Percentiles rank a stretch among this genome's conserved stretches.
Evolutionary conservation across 1,140 invertebrate genomes (phyloP).

Genomic region (Dendrolimus punctatus): DNA sequence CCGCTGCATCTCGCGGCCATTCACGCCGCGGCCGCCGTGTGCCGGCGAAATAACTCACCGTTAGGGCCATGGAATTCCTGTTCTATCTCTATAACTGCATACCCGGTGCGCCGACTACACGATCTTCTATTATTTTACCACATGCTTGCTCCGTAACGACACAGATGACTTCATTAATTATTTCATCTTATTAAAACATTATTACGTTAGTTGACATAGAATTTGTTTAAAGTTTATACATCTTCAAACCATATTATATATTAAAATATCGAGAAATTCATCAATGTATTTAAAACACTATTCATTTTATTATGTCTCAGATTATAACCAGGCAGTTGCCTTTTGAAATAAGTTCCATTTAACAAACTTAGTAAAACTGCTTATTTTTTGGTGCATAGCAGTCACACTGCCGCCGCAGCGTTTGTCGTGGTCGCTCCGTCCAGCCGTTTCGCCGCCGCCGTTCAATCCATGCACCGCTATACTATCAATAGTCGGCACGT

Average conservation of each 20-base stretch:
- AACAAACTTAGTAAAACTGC: too few relatives aligned
- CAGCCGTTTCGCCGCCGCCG: slow-evolving; percentile 12
- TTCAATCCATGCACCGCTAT: slow-evolving; percentile 19
- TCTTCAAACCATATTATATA: neutral
- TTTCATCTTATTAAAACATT: too few relatives aligned
- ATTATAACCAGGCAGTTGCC: too few relatives aligned
- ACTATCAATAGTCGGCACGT: slow-evolving; percentile 58
- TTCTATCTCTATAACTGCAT: slow-evolving; percentile 47
- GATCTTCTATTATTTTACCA: slow-evolving; percentile 1
- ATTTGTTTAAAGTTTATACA: neutral
- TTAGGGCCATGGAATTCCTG: slow-evolving; percentile 60
- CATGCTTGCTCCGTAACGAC: too few relatives aligned
- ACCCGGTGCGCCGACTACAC: slow-evolving; percentile 1
- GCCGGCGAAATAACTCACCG: slow-evolving; percentile 66
- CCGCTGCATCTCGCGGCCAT: slow-evolving; percentile 62
- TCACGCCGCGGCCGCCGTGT: slow-evolving; percentile 49
- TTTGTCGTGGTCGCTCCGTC: neutral
- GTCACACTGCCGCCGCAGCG: too few relatives aligned
- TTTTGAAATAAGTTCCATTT: too few relatives aligned
- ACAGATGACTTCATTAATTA: neutral
- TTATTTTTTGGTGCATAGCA: too few relatives aligned
- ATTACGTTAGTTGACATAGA: too few relatives aligned
- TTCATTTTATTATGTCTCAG: too few relatives aligned
- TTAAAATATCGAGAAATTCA: too few relatives aligned
- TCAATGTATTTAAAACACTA: too few relatives aligned